Evolutionary conservation across 1,140 invertebrate genomes (phyloP).

Genomic region (Heterodera carotae): DNA sequence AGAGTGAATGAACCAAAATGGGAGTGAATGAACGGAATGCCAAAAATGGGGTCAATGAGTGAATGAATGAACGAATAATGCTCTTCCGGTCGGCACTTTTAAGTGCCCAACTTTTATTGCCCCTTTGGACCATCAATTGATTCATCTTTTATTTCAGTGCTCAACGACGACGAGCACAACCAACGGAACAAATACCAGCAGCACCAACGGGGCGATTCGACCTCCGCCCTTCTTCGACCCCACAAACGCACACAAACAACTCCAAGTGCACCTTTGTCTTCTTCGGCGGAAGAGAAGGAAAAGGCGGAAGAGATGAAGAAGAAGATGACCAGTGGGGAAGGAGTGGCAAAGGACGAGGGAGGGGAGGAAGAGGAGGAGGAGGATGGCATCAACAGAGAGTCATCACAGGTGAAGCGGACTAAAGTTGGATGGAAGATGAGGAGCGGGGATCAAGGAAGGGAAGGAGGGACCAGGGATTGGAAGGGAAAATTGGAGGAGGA

Average conservation of each 20-base stretch:
- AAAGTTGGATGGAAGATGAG: too few relatives aligned
- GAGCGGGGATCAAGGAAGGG: too few relatives aligned
- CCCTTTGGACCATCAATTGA: not conserved
- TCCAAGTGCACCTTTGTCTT: constrained; percentile 56
- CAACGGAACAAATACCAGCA: not conserved
- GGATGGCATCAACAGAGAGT: not conserved
- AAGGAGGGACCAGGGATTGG: not conserved
- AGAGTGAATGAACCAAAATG: too few relatives aligned
- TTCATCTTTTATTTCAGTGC: not conserved
- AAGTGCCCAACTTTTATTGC: too few relatives aligned
- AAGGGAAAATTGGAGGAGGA: not conserved
- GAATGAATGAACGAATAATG: too few relatives aligned
- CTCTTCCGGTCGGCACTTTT: too few relatives aligned
- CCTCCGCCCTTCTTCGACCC: constrained; percentile 15
- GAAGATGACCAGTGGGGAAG: constrained; percentile 26
- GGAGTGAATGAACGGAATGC: too few relatives aligned
- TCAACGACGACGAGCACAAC: constrained; percentile 19
- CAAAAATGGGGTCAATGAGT: too few relatives aligned
- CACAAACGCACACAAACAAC: constrained; percentile 56
- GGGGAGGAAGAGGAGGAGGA: not conserved
- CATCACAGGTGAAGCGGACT: not conserved
- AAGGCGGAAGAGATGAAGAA: not conserved
- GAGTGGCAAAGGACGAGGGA: constrained; percentile 11
- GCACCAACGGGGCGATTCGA: not conserved
- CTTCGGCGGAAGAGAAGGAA: constrained; percentile 35